Conservation (phyloP, 92 coral and sea anemone genomes). For the Bergia puertoricense region DNA sequence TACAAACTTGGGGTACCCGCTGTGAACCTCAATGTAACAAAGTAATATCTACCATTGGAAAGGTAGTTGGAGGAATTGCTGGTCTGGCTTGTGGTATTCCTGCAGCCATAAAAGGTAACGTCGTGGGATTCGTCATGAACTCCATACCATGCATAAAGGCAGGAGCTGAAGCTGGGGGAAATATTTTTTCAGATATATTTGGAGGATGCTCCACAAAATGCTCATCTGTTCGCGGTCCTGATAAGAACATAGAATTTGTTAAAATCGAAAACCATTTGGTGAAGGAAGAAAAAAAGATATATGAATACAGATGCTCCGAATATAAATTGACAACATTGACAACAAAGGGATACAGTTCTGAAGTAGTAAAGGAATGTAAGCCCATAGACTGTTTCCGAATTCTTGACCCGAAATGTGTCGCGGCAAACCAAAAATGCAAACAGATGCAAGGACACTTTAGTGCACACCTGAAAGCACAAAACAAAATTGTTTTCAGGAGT, state of each 20-base stretch:
- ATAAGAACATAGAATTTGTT: not conserved
- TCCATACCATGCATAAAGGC: not conserved
- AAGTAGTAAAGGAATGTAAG: not conserved
- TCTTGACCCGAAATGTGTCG: not conserved
- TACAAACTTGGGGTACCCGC: conserved; percentile 3
- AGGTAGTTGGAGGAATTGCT: not conserved
- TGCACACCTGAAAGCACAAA: not conserved
- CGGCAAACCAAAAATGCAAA: not conserved
- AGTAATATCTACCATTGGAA: no score
- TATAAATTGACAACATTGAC: not conserved
- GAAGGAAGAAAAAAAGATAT: not conserved
- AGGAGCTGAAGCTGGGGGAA: not conserved
- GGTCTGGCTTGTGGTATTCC: not conserved
- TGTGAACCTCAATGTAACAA: not conserved
- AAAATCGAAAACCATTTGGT: not conserved
- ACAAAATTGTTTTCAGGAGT: not conserved
- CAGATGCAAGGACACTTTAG: not conserved
- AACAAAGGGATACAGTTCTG: conserved; percentile 7
- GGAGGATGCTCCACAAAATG: conserved; percentile 31
- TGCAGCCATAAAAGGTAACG: no score
- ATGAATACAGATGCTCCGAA: not conserved
- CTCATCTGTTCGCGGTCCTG: not conserved
- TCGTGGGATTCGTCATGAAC: no score
- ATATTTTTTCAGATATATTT: not conserved
- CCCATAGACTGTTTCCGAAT: not conserved